phyloP scores from a whole-genome alignment of 2,797 vertebrate species.

The Pipistrellus nathusii region DNA sequence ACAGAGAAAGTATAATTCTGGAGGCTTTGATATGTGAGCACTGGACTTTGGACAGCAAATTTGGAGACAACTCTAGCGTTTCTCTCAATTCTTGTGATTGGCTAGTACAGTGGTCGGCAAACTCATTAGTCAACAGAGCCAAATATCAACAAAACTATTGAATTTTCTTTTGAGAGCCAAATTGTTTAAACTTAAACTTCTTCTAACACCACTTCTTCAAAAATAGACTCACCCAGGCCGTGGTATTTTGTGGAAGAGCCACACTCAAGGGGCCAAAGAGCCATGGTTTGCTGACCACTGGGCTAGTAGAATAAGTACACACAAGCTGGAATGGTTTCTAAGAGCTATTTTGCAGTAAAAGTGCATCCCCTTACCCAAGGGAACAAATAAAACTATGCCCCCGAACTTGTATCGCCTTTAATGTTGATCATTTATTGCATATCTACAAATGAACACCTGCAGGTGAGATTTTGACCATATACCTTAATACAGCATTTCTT shows the following conservation, averaged over 20 bases:
- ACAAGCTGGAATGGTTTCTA: background rate
- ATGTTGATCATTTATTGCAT: conserved; percentile 1
- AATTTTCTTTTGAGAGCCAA: too few relatives aligned
- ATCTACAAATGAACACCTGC: background rate
- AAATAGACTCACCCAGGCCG: too few relatives aligned
- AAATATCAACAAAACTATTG: too few relatives aligned
- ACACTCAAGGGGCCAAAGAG: too few relatives aligned
- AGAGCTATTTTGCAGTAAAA: background rate
- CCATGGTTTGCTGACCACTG: too few relatives aligned
- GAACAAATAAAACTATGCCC: background rate
- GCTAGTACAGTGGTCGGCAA: background rate
- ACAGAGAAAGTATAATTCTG: background rate
- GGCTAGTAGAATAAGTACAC: background rate
- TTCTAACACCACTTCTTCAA: too few relatives aligned
- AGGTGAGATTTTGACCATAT: background rate
- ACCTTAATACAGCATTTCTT: background rate
- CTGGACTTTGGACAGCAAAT: background rate
- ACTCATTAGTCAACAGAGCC: too few relatives aligned
- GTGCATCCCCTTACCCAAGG: background rate
- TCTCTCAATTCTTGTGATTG: background rate
- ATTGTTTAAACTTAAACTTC: too few relatives aligned
- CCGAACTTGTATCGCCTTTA: background rate
- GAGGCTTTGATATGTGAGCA: background rate
- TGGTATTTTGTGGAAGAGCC: too few relatives aligned
- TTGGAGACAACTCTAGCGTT: background rate